These are phyloP conservation scores for Tipula confusa DNA, from an alignment of 2,888 invertebrate species.

Conservation along the genomic window DNA sequence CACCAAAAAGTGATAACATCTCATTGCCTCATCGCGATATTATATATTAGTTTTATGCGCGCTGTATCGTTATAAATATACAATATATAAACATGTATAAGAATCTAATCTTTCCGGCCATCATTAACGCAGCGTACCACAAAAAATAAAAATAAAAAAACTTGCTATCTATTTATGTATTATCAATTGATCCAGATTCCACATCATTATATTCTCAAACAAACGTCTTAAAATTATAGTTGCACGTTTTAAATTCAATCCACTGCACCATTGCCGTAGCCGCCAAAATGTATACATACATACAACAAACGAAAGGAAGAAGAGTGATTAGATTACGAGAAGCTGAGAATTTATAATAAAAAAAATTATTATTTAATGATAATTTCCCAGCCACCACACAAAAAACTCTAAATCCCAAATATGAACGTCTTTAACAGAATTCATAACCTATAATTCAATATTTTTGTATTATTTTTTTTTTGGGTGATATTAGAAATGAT, in stretches of 20 bases:
- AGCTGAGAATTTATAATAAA: background rate
- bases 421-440: background rate
- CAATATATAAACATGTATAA: background rate
- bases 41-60: constrained; percentile 4
- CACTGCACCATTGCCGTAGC: too few relatives aligned
- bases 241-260: constrained; percentile 1
- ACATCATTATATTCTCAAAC: constrained; percentile 3
- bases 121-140: constrained; percentile 8
- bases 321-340: background rate
- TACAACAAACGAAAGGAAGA: background rate
- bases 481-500: constrained; percentile 20
- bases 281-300: background rate
- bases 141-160: background rate
- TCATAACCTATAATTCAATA: constrained; percentile 21
- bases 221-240: background rate
- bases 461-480: background rate
- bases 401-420: background rate
- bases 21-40: background rate
- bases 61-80: background rate
- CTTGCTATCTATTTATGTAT: background rate
- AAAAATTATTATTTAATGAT: constrained; percentile 5
- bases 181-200: constrained; percentile 25
- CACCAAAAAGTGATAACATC: constrained; percentile 3
- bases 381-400: background rate
- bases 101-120: background rate